Evolutionary conservation across 2,888 invertebrate genomes (phyloP).

Genomic region (Alloplasta piceator): DNA sequence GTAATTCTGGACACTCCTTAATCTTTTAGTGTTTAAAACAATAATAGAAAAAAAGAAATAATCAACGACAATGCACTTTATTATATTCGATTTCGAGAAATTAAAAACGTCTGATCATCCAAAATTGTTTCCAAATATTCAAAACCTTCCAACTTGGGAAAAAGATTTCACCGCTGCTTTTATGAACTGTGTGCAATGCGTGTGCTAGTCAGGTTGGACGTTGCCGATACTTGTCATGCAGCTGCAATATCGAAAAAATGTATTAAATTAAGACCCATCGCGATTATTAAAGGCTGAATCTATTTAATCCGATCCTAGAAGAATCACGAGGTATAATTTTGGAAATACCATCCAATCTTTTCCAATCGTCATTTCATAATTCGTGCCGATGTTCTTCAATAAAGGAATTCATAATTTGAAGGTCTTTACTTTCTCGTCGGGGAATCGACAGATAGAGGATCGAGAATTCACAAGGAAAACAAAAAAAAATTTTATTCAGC

Average conservation of each 20-base stretch:
- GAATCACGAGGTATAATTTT: constrained; percentile 21
- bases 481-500: constrained; percentile 70
- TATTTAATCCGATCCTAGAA: constrained; percentile 12
- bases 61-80: too few relatives aligned
- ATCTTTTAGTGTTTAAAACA: too few relatives aligned
- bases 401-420: not conserved
- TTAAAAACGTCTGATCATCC: too few relatives aligned
- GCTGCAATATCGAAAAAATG: constrained; percentile 99
- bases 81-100: too few relatives aligned
- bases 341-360: not conserved
- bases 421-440: too few relatives aligned
- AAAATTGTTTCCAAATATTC: too few relatives aligned
- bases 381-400: constrained; percentile 8
- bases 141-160: too few relatives aligned
- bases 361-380: constrained; percentile 22
- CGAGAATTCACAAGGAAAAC: not conserved
- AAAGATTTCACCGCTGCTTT: too few relatives aligned
- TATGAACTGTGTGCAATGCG: too few relatives aligned
- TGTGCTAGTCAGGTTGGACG: too few relatives aligned
- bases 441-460: not conserved
- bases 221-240: constrained; percentile 98
- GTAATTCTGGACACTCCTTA: too few relatives aligned
- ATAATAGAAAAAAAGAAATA: too few relatives aligned
- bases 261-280: constrained; percentile 98
- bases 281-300: constrained; percentile 97